These are phyloP conservation scores for Hyposoter dolosus DNA, from an alignment of 2,888 invertebrate genomes.

Conservation along the genomic window DNA sequence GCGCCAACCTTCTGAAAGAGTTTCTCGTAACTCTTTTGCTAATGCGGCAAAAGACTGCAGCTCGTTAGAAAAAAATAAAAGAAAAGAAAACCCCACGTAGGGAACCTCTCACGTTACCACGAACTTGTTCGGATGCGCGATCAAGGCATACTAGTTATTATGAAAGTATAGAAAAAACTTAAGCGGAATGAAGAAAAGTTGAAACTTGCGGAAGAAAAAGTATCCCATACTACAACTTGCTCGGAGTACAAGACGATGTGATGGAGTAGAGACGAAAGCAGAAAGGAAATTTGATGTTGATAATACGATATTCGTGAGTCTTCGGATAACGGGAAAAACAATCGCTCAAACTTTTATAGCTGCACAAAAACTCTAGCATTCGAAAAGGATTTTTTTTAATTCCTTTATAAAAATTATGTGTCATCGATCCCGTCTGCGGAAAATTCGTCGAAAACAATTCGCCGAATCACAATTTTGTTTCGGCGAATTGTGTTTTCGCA, in stretches of 20 bases:
- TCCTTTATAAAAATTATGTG: too few relatives aligned
- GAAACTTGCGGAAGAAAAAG: conserved; percentile 9
- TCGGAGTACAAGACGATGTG: not conserved
- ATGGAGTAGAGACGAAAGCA: conserved; percentile 1
- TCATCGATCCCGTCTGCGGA: too few relatives aligned
- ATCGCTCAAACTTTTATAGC: not conserved
- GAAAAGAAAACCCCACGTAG: conserved; percentile 41
- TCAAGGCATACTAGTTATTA: conserved; percentile 77
- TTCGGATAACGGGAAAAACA: not conserved
- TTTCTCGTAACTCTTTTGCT: conserved; percentile 78
- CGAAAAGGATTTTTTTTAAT: not conserved
- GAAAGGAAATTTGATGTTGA: not conserved
- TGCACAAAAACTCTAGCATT: not conserved
- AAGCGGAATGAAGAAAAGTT: conserved; percentile 13
- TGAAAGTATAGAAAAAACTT: conserved; percentile 70
- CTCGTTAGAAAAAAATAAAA: conserved; percentile 65
- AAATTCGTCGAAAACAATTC: too few relatives aligned
- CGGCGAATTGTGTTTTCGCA: too few relatives aligned
- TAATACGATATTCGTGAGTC: not conserved
- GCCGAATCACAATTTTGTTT: too few relatives aligned
- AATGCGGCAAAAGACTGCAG: conserved; percentile 73
- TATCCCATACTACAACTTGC: not conserved
- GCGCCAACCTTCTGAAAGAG: conserved; percentile 64
- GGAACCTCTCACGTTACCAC: conserved; percentile 66
- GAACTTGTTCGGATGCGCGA: conserved; percentile 34